These are phyloP conservation scores for Sepiola atlantica DNA, from an alignment of 2,888 invertebrate species.

Conservation along the genomic window DNA sequence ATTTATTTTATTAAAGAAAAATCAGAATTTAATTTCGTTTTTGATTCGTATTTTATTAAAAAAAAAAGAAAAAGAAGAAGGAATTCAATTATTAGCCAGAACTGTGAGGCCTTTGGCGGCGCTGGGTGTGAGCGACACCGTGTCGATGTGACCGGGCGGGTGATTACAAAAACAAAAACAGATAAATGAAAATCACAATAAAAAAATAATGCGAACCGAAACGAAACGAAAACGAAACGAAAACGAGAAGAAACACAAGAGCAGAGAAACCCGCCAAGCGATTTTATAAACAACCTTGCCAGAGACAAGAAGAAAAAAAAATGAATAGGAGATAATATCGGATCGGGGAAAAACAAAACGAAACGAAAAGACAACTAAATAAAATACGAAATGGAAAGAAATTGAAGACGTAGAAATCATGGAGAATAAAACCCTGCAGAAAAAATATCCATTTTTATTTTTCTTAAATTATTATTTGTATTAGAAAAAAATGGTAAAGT, in stretches of 20 bases:
- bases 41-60: no score
- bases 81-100: background rate
- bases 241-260: background rate
- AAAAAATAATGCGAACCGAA: background rate
- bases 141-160: background rate
- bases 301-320: background rate
- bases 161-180: background rate
- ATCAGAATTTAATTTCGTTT: no score
- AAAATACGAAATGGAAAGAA: background rate
- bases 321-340: background rate
- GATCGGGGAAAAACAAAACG: background rate
- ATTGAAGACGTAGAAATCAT: background rate
- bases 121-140: background rate
- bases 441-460: background rate
- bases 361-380: background rate
- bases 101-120: background rate
- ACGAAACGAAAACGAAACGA: background rate
- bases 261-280: background rate
- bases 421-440: background rate
- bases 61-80: background rate
- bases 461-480: background rate
- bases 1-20: background rate
- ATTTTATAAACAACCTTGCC: conserved; percentile 15
- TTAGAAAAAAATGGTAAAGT: background rate
- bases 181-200: no score